These are phyloP conservation scores for Sarcoramphus papa DNA, from an alignment of 2,797 vertebrate species.

Conservation along the genomic window DNA sequence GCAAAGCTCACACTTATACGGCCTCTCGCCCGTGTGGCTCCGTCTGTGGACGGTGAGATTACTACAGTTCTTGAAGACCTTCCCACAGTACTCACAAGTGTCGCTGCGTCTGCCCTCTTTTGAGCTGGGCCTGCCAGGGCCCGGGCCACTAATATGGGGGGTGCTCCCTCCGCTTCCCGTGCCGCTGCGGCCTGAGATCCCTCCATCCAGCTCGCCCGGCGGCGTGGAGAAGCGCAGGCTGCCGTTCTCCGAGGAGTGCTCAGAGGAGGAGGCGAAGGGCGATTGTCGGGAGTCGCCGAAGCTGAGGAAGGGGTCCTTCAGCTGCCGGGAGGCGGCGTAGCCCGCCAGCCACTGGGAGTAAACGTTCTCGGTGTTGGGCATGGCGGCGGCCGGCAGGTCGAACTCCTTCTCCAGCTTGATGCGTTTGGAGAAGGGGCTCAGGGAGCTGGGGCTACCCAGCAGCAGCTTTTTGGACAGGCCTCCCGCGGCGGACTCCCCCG, in stretches of 20 bases:
- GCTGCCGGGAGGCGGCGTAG: conserved; percentile 96
- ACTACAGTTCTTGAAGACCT: conserved; percentile 99
- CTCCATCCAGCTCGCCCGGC: conserved; percentile 95
- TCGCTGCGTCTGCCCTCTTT: conserved; percentile 98
- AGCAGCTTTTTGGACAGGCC: conserved; percentile 98
- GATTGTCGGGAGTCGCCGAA: conserved; percentile 99
- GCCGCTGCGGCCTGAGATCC: conserved; percentile 96
- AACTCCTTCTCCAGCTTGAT: conserved; percentile 99
- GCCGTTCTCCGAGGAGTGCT: conserved; percentile 99
- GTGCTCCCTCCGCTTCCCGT: conserved; percentile 98
- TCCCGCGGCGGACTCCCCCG: conserved; percentile 91
- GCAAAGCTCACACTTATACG: conserved; percentile 99
- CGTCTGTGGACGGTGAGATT: conserved; percentile 99
- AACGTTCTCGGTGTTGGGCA: conserved; percentile 98
- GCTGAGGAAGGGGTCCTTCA: conserved; percentile 99
- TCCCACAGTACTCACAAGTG: conserved; percentile 98
- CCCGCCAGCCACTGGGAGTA: conserved; percentile 99
- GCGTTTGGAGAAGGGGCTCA: conserved; percentile 97
- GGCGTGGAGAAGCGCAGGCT: conserved; percentile 99
- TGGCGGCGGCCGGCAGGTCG: conserved; percentile 92
- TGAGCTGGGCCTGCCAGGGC: conserved; percentile 92
- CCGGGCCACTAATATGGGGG: conserved; percentile 93
- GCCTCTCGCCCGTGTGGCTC: conserved; percentile 99
- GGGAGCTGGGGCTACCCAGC: conserved; percentile 93
- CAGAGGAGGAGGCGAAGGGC: conserved; percentile 97